Evolutionary conservation across 2,797 vertebrate species (phyloP), one percentile per base, ranked within the genome.

Genomic region (Sardinella longiceps): DNA sequence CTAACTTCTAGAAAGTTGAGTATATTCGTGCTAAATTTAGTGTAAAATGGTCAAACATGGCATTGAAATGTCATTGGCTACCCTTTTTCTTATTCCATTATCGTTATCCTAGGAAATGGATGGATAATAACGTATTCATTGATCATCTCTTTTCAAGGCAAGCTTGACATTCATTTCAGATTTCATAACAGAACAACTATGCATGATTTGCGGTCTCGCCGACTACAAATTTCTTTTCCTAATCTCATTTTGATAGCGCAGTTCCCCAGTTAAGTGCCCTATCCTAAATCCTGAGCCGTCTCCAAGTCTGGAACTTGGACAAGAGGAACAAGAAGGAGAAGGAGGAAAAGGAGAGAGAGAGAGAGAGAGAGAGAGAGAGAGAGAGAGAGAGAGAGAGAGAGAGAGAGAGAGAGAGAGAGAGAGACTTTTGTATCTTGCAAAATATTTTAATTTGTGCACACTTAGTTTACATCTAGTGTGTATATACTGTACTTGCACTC

Each of bases 101-200:
- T 46, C 82, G 80, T 84, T 45, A 82, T 88, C 82, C 91, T 88
- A 88, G 88, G 87, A 90, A 87, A 82, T 51, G 86, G 87, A 91
- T 84, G 85, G 77, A 89, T 77, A 82, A 88, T 86, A 0, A 85
- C 82, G 80, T 58, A 80, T 25, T 77, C 88, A 90, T 90, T 85
- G 81, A 89, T 92, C 89, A 89, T 87, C 87, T 83, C 81, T 85
- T 80, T 86, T 77, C 15, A 77, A 43, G 70, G 39, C 70, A 5
- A 43, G 37, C 70, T 77, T 43, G 70, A 77, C 70, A 77, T 77
- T 39, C 70, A 39, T 43, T 77, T 77, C 30, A 23, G 70, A 23
- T 37, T 77, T 43, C 70, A 39, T 23, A 43, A 18, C 37, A 2
- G 37, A 43, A 77, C 70, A 23, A 23, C 70, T 18, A 77, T 1